Evolutionary conservation across 1,140 invertebrate genomes (phyloP).

Genomic region (Drosophila athabasca): DNA sequence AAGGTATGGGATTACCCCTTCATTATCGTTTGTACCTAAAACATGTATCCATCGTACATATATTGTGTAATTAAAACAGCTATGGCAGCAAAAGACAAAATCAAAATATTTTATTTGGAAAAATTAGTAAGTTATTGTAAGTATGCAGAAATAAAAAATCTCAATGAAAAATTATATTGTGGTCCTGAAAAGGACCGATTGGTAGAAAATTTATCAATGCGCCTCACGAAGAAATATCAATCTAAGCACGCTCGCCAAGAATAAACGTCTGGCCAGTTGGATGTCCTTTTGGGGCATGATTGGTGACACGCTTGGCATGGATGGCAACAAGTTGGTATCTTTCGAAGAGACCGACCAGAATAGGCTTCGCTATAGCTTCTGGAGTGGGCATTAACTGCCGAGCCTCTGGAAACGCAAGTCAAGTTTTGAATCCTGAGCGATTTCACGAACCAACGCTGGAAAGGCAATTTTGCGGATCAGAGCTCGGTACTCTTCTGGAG

Average conservation of each 20-base stretch:
- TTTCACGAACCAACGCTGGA: constrained; percentile 94
- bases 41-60: no score
- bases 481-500: constrained; percentile 93
- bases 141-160: no score
- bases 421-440: constrained; percentile 92
- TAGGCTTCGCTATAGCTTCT: constrained; percentile 94
- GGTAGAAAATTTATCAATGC: no score
- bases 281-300: constrained; percentile 97
- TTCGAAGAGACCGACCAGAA: constrained; percentile 92
- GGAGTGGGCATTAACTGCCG: constrained; percentile 87
- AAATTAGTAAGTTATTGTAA: no score
- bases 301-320: constrained; percentile 94
- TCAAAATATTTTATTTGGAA: no score
- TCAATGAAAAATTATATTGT: no score
- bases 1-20: no score
- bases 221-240: no score
- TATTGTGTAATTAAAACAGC: no score
- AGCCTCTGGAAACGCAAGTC: constrained; percentile 90
- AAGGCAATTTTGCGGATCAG: constrained; percentile 92
- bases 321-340: constrained; percentile 92
- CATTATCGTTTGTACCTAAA: no score
- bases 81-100: no score
- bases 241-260: constrained; percentile 89
- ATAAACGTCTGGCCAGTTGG: constrained; percentile 92
- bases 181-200: no score